Evolutionary conservation across 2,797 vertebrate species (phyloP), one percentile per base, ranked within the genome.

Genomic region (Tapera naevia): DNA sequence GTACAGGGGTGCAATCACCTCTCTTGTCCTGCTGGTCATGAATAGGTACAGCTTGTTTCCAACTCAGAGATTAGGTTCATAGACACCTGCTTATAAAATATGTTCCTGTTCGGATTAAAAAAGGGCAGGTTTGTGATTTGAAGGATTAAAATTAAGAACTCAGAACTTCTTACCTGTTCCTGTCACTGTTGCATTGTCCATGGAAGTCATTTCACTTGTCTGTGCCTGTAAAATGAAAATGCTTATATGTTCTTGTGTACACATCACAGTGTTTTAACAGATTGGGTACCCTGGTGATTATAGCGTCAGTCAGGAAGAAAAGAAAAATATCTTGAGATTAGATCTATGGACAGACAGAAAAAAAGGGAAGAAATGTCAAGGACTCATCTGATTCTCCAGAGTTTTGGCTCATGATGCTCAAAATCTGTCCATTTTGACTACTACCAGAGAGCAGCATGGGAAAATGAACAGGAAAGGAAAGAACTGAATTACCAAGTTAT

Each of bases 41-140:
- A 84, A 89, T n/a, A 92, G 39, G 45, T 79, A 93, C 50, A 83
- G 46, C 32, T 82, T 86, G 41, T 76, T 92, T 92, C 72, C 81
- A 93, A 35, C 33, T 22, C 33, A 66, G 60, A 87, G 46, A 83
- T 28, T 51, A 91, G 39, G 60, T 76, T 79, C 62, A 41, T 19
- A 45, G 82, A 61, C 60, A 91, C 72, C 51, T 95, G 72, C 23
- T 89, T 60, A 33, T 56, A 76, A 78, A 78, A 87, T 65, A 43
- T 74, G 21, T 43, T 82, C 57, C 67, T 57, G 7, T 51, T 90
- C 41, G 23, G 24, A 85, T 93, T 86, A 7, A 69, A 93, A 93
- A 93, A 66, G 18, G 21, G 5, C 0, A 0, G 6, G 8, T 35
- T 86, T 86, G 17, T 71, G 48, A 28, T 39, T 43, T 27, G 41